Percentiles rank a stretch among this genome's conserved stretches.
phyloP scores from a whole-genome alignment of 2,888 invertebrate species.

The Cynaeus angustus region DNA sequence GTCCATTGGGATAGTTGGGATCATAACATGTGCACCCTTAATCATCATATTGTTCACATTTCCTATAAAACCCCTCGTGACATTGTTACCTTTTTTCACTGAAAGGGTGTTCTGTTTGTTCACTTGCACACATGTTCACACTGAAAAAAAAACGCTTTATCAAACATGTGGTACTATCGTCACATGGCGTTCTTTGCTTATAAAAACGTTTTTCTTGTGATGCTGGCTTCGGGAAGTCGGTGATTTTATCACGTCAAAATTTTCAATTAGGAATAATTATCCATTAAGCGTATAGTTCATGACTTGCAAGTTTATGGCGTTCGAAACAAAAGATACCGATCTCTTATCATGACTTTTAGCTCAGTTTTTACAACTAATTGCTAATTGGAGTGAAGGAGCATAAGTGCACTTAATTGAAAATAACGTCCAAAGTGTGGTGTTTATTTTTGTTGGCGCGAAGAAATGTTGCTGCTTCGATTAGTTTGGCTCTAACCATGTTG shows the following conservation, averaged over 20 bases:
- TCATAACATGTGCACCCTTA: conserved; percentile 41
- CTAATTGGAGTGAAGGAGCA: conserved; percentile 13
- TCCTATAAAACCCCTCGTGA: conserved; percentile 26
- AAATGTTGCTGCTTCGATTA: too few relatives aligned
- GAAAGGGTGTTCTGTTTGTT: conserved; percentile 34
- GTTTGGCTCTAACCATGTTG: too few relatives aligned
- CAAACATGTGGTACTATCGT: conserved; percentile 31
- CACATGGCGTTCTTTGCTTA: conserved; percentile 16
- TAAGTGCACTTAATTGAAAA: conserved; percentile 18
- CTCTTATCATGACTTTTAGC: conserved; percentile 19
- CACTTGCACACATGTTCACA: conserved; percentile 41
- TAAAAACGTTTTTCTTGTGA: conserved; percentile 6
- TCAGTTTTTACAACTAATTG: conserved; percentile 20
- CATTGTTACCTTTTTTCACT: conserved; percentile 33
- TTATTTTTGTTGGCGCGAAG: too few relatives aligned
- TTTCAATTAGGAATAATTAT: conserved; percentile 27
- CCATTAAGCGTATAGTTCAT: conserved; percentile 36
- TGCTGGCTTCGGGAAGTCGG: neutral
- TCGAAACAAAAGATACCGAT: conserved; percentile 41
- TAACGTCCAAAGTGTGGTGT: too few relatives aligned
- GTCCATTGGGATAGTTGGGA: conserved; percentile 23
- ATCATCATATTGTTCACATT: conserved; percentile 34
- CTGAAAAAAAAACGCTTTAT: conserved; percentile 25
- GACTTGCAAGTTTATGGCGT: conserved; percentile 27
- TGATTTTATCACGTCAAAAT: conserved; percentile 1